These are phyloP conservation scores for Morbakka virulenta DNA, from an alignment of 30 jellyfish, hydroid and myxozoan species.

Conservation along the genomic window DNA sequence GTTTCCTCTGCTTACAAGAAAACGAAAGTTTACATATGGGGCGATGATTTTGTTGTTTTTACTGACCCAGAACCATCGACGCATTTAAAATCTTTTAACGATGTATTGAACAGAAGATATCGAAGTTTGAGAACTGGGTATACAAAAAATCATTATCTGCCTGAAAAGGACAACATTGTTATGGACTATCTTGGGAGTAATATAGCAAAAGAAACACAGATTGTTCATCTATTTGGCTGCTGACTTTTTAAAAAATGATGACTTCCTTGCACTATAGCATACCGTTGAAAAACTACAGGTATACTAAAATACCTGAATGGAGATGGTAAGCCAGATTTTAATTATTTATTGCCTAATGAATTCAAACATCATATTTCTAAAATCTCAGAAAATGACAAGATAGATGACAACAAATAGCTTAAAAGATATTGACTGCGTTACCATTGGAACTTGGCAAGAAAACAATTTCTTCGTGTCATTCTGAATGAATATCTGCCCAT, in stretches of 20 bases:
- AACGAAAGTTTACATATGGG: neutral
- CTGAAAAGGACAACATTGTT: neutral
- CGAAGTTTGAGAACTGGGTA: neutral
- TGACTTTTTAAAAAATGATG: neutral
- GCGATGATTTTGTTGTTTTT: neutral
- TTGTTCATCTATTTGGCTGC: neutral
- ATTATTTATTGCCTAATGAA: neutral
- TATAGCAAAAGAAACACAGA: neutral
- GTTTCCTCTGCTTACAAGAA: neutral
- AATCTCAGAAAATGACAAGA: neutral
- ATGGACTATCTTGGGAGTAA: neutral
- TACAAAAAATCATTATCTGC: neutral
- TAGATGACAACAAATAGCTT: neutral
- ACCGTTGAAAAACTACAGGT: neutral
- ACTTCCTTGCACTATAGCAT: neutral
- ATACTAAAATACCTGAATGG: too few relatives aligned
- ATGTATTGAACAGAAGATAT: neutral
- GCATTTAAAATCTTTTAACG: neutral
- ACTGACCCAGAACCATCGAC: conserved; percentile 3
- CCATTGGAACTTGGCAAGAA: conserved; percentile 18
- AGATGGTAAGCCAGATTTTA: conserved; percentile 7
- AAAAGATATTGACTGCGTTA: neutral
- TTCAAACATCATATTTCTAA: conserved; percentile 9
- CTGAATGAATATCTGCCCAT: conserved; percentile 49
- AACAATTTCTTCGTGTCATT: conserved; percentile 6